A percentile compares a stretch with the other conserved stretches of the same genome.
phyloP scores from a whole-genome alignment of 2,797 vertebrate species.

The Melanitta fusca region DNA sequence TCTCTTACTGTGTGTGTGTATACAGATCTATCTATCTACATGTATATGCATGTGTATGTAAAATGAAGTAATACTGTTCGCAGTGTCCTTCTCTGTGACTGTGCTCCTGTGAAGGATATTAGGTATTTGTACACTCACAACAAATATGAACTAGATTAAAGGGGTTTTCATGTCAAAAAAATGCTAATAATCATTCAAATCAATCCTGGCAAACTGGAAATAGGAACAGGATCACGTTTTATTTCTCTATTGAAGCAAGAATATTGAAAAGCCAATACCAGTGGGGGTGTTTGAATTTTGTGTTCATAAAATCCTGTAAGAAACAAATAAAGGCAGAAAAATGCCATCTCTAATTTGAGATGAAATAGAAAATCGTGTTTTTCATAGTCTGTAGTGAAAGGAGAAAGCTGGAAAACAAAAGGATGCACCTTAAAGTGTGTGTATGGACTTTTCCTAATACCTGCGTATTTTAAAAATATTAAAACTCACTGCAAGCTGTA shows the following conservation, averaged over 20 bases:
- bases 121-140: neutral
- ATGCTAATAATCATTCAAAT: neutral
- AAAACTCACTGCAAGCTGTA: neutral
- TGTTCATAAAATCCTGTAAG: neutral
- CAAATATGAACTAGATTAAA: neutral
- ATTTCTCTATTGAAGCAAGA: neutral
- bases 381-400: neutral
- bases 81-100: neutral
- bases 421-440: neutral
- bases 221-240: neutral
- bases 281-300: neutral
- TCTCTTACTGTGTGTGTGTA: neutral
- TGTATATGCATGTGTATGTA: too few relatives aligned
- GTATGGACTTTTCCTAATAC: neutral
- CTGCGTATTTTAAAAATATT: neutral
- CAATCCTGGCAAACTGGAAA: neutral
- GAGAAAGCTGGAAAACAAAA: neutral
- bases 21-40: fast-evolving
- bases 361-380: neutral
- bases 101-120: neutral
- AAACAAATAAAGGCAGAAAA: neutral
- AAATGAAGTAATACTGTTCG: neutral
- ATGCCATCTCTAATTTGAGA: neutral
- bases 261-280: neutral
- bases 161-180: neutral